Evolutionary conservation across 2,797 vertebrate species (phyloP), one percentile per base, ranked within the genome.

Genomic region (Labeo calbasu): DNA sequence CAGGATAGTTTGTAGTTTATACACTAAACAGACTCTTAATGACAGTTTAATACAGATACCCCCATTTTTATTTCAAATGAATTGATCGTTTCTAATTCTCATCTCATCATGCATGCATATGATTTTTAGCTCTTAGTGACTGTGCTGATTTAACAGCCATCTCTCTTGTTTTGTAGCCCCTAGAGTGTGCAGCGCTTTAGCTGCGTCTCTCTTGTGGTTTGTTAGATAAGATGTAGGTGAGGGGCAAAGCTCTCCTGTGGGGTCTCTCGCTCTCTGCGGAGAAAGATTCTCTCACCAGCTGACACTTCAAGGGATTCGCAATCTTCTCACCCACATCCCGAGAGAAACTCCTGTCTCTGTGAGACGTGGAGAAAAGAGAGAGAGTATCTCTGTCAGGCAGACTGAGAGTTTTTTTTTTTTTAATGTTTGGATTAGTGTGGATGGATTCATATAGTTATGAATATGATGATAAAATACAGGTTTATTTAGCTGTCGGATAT

Each of bases 191-290:
- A 0, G 12, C 4, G 72, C 51, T 77, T 76, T 77, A 76, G 63
- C 70, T 13, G 36, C 57, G 50, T 83, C 61, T 77, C 81, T 83
- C 63, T 21, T 13, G 81, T 69, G 63, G 72, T 48, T 83, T 83
- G 72, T 77, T 76, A 83, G 81, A 77, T 77, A n/a, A 83, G 72
- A 83, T 83, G 72, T 46, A 76, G 81, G 72, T 83, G 40, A 66
- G 63, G 36, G 61, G 50, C 32, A 32, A 55, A 77, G 32, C 71
- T 77, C 81, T 68, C 63, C 23, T 57, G 40, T 69, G 72, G 48
- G 72, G 48, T 66, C 61, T 57, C 72, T 83, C 81, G 2, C 48
- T 69, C 46, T 68, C 72, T 77, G 48, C 12, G 17, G 63, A 50
- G 81, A 69, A 21, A 53, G 40, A 77, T 68, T 77, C n/a, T 68